Conservation (phyloP, 2,888 invertebrate species). For the Sphecodes monilicornis region DNA sequence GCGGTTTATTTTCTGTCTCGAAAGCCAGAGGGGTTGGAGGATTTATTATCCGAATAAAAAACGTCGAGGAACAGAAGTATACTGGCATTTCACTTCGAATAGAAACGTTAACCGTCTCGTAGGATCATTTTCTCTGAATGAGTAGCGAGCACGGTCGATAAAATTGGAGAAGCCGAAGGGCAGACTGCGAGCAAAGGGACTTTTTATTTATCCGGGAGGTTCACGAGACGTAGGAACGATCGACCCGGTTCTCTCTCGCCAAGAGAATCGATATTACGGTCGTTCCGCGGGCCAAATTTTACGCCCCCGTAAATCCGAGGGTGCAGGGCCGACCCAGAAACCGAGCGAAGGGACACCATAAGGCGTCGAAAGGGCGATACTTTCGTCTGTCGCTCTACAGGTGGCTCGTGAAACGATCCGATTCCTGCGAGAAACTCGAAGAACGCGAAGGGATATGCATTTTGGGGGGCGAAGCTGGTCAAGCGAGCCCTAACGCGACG, state of each 20-base stretch:
- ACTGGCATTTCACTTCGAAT: neutral
- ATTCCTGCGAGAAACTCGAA: conserved; percentile 76
- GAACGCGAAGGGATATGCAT: conserved; percentile 57
- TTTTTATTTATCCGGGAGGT: neutral
- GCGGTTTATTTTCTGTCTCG: conserved; percentile 22
- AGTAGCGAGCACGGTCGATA: neutral
- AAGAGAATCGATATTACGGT: conserved; percentile 34
- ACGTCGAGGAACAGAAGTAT: neutral
- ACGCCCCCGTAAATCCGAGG: conserved; percentile 51
- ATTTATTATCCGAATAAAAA: conserved; percentile 15
- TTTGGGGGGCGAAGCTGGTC: conserved; percentile 49
- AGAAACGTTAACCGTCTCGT: neutral
- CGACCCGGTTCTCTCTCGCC: conserved; percentile 22
- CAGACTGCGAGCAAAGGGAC: neutral
- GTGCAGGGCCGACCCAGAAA: conserved; percentile 26
- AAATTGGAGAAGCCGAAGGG: neutral
- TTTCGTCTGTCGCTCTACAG: conserved; percentile 72
- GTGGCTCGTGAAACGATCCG: conserved; percentile 75
- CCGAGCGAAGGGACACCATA: conserved; percentile 58
- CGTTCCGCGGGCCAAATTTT: conserved; percentile 41
- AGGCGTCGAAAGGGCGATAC: conserved; percentile 63
- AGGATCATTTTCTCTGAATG: neutral
- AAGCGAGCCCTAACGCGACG: conserved; percentile 26
- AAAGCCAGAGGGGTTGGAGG: neutral
- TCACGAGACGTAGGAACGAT: conserved; percentile 27